These are phyloP conservation scores for Nothocercus nigrocapillus DNA, from an alignment of 2,113 vertebrate species.

Conservation along the genomic window DNA sequence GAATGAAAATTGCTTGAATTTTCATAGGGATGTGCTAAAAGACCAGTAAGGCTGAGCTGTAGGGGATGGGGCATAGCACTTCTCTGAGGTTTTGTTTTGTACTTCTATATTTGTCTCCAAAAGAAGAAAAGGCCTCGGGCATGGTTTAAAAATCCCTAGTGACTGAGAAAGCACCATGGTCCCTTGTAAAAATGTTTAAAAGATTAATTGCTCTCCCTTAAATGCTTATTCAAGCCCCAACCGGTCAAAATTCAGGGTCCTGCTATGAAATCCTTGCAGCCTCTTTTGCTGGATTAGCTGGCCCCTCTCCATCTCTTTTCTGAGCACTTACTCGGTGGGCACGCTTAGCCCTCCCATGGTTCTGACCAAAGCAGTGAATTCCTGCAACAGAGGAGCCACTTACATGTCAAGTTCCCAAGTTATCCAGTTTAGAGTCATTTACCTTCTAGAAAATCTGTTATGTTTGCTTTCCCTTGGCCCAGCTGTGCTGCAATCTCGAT, in stretches of 20 bases:
- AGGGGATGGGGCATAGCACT: neutral
- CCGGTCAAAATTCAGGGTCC: accelerated
- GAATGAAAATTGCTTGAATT: neutral
- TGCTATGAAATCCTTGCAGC: neutral
- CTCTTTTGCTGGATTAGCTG: accelerated
- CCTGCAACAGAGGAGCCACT: neutral
- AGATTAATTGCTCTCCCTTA: neutral
- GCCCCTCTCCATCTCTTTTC: neutral
- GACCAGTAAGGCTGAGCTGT: neutral
- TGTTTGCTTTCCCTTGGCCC: accelerated
- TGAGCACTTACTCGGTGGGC: accelerated
- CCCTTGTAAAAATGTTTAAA: neutral
- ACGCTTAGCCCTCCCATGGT: accelerated
- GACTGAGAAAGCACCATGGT: neutral
- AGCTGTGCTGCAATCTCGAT: neutral
- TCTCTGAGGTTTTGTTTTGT: neutral
- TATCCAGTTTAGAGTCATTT: neutral
- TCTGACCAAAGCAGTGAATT: neutral
- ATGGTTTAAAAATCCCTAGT: neutral
- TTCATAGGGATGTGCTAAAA: neutral
- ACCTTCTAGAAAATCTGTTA: neutral
- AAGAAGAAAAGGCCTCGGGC: too few relatives aligned
- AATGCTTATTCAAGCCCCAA: neutral
- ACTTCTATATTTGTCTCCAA: accelerated
- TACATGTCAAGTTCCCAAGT: neutral